A percentile compares a stretch with the other conserved stretches of the same genome.
These are phyloP conservation scores for Florisuga fusca DNA, from an alignment of 2,797 vertebrate species.

Conservation along the genomic window DNA sequence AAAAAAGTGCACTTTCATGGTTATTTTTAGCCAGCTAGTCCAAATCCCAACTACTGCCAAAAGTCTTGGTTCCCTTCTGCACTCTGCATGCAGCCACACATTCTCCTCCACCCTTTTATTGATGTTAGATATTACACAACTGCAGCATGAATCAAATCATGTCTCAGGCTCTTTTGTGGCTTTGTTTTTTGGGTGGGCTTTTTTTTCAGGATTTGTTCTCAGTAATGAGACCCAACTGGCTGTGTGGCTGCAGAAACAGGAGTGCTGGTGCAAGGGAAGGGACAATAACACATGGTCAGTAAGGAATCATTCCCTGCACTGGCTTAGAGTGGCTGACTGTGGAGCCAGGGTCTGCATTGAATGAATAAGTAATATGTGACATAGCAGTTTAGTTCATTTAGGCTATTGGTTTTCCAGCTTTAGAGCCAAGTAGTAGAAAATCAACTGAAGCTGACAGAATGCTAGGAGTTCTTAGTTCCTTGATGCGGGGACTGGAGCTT, in stretches of 20 bases:
- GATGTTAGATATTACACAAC: neutral
- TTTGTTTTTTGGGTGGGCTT: neutral
- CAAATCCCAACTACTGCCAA: neutral
- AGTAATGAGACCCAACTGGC: neutral
- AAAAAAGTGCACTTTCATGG: neutral
- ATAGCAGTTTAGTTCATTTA: neutral
- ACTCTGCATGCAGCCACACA: neutral
- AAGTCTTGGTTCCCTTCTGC: neutral
- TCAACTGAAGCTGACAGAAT: neutral
- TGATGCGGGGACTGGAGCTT: neutral
- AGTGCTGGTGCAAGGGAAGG: neutral
- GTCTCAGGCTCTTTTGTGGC: neutral
- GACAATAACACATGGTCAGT: neutral
- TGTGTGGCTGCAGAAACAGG: neutral
- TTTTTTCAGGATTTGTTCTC: neutral
- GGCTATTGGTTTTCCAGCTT: neutral
- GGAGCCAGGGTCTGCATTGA: neutral
- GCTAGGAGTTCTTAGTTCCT: neutral
- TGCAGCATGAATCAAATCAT: neutral
- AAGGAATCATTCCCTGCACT: neutral
- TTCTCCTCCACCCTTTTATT: neutral
- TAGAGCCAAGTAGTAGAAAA: neutral
- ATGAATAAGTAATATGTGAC: neutral
- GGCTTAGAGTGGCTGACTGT: neutral
- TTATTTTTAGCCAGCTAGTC: neutral